Evolutionary conservation across 2,888 invertebrate genomes (phyloP), one percentile per base, ranked within the genome.

Genomic region (Drosophila kanekoi): DNA sequence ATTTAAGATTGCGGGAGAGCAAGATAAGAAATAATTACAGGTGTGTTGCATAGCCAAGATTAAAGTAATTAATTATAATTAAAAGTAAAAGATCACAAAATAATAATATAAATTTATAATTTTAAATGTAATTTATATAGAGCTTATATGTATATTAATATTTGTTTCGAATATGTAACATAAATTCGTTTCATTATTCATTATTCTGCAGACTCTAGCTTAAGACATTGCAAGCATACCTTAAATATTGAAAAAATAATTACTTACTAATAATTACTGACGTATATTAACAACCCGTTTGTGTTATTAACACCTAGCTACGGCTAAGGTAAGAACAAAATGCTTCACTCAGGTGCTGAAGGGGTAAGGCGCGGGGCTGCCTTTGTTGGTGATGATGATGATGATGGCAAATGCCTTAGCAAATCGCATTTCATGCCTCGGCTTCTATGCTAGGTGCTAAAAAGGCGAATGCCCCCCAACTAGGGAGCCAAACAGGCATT

Each of bases 381-480:
- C 44, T 72, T 51, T 75, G 65, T 44, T 54, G 53, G 38, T 51
- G 51, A 9, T 38, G 20, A 20, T 33, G 35, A 38, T 38, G 37
- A 38, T 37, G 28, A 67, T 72, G 64, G 79, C 75, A 68, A 69
- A 63, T 86, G 87, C 65, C 84, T 70, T 38, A 52, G 72, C 65
- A 83, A 87, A 83, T 88, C 87, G 77, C 89, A 79, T 83, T 83
- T 86, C 74, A 83, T 68, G 87, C 81, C 60, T 63, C 38, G 83
- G 61, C 86, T 79, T 76, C 69, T 79, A 54, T 66, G 72, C 56
- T 85, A 69, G 77, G 64, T 83, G 83, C 81, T 88, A 83, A 83
- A 88, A 88, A 84, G 89, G 89, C 83, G 83, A 84, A 87, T 89
- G 89, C 81, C 83, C 83, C 74, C 58, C 64, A 79, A 66, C 45